phyloP scores from a whole-genome alignment of 1,140 invertebrate species.

The Anoplophora glabripennis region DNA sequence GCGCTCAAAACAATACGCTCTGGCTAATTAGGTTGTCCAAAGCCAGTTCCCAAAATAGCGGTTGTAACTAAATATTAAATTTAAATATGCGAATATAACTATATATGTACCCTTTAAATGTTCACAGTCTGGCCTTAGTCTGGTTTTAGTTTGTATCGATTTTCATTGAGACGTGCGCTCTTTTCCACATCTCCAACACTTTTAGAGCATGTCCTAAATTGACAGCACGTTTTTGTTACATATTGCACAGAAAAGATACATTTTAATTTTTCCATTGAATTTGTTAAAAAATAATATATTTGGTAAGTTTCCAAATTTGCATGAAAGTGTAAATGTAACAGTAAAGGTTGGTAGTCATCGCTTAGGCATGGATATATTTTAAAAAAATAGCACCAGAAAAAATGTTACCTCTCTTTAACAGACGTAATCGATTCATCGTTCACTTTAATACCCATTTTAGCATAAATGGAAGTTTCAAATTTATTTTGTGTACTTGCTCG shows the following conservation, averaged over 20 bases:
- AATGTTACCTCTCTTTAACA: background rate
- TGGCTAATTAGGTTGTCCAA: too few relatives aligned
- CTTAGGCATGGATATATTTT: background rate
- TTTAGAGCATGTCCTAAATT: too few relatives aligned
- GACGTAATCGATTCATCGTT: background rate
- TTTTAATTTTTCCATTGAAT: background rate
- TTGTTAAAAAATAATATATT: background rate
- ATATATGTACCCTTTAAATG: too few relatives aligned
- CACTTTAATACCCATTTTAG: too few relatives aligned
- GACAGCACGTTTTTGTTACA: slow-evolving; percentile 1
- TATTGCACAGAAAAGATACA: slow-evolving; percentile 7
- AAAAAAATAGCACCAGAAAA: background rate
- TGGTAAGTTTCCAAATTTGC: background rate
- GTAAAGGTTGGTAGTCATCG: background rate
- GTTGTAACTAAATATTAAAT: too few relatives aligned
- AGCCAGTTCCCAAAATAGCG: too few relatives aligned
- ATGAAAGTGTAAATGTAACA: background rate
- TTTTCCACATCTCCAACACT: slow-evolving; percentile 1
- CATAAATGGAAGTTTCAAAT: too few relatives aligned
- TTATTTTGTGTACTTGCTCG: too few relatives aligned
- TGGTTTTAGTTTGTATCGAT: slow-evolving; percentile 3
- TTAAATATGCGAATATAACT: too few relatives aligned
- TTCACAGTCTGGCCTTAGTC: too few relatives aligned
- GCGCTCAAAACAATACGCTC: too few relatives aligned
- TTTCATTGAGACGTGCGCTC: slow-evolving; percentile 1